Conservation (phyloP, 2,797 vertebrate genomes). For the Clarias platycephalus region DNA sequence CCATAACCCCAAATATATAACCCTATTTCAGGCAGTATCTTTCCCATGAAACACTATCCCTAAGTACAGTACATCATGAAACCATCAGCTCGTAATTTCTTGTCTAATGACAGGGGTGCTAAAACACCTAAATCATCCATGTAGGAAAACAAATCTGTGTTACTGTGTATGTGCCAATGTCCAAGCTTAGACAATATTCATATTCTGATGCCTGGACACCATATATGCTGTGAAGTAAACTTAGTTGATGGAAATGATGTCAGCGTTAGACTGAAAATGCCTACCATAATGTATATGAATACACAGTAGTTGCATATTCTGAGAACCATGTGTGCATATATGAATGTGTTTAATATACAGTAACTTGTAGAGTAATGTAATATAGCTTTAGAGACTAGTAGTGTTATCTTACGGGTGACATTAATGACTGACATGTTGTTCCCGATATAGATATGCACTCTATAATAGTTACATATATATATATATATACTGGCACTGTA, state of each 20-base stretch:
- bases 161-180: conserved; percentile 19
- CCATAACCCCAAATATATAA: conserved; percentile 68
- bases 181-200: conserved; percentile 17
- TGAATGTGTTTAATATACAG: conserved; percentile 63
- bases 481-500: not conserved
- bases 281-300: conserved; percentile 56
- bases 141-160: conserved; percentile 22
- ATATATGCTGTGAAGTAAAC: conserved; percentile 30
- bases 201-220: conserved; percentile 34
- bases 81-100: conserved; percentile 67
- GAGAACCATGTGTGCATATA: conserved; percentile 56
- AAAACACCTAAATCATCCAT: conserved; percentile 34
- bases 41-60: conserved; percentile 67
- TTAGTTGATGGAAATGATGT: conserved; percentile 43
- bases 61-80: conserved; percentile 69
- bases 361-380: conserved; percentile 51
- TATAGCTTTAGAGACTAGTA: conserved; percentile 58
- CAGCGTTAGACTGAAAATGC: conserved; percentile 52
- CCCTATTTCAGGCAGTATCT: conserved; percentile 65
- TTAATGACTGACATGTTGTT: conserved; percentile 38
- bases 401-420: conserved; percentile 51
- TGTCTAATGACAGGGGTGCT: conserved; percentile 50
- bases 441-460: conserved; percentile 41
- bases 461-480: conserved; percentile 32
- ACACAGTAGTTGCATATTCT: conserved; percentile 54